These are phyloP conservation scores for Pogonocherus hispidulus DNA, from an alignment of 2,888 invertebrate species.

Conservation along the genomic window DNA sequence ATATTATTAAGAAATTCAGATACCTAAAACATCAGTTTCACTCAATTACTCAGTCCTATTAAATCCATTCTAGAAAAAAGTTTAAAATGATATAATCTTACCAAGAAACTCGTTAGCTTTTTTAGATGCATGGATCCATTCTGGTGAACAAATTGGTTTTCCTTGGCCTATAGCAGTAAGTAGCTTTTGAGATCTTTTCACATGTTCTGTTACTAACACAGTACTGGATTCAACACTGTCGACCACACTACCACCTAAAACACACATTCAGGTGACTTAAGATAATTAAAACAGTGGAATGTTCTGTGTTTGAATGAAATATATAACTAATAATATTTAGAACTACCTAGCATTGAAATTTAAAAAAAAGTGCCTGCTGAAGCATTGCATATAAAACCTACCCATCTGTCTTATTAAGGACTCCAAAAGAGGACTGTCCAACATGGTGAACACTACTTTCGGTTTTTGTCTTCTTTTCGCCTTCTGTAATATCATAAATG, in stretches of 20 bases:
- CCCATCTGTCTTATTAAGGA: slow-evolving; percentile 61
- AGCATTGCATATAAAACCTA: too few species aligned
- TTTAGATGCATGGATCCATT: slow-evolving; percentile 63
- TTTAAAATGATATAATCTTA: too few species aligned
- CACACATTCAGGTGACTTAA: neutral
- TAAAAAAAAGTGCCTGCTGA: too few species aligned
- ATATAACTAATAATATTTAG: too few species aligned
- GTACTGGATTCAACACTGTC: slow-evolving; percentile 67
- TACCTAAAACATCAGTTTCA: too few species aligned
- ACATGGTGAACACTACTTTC: slow-evolving; percentile 67
- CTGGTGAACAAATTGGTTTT: slow-evolving; percentile 72
- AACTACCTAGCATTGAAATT: too few species aligned
- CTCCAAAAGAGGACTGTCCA: slow-evolving; percentile 63
- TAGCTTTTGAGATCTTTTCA: slow-evolving; percentile 74
- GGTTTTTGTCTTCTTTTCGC: slow-evolving; percentile 59
- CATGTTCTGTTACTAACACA: slow-evolving; percentile 72
- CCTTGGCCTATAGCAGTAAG: slow-evolving; percentile 74
- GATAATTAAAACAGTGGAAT: too few species aligned
- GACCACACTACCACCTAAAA: slow-evolving; percentile 72
- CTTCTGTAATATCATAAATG: slow-evolving; percentile 50
- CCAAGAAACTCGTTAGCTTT: slow-evolving; percentile 62
- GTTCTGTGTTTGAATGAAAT: too few species aligned
- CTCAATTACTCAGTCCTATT: too few species aligned
- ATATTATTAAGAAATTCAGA: too few species aligned
- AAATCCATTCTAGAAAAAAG: too few species aligned